A percentile compares a stretch with the other conserved stretches of the same genome.
Evolutionary conservation across 2,113 vertebrate genomes (phyloP).

Genomic region (Cygnus buccinator): DNA sequence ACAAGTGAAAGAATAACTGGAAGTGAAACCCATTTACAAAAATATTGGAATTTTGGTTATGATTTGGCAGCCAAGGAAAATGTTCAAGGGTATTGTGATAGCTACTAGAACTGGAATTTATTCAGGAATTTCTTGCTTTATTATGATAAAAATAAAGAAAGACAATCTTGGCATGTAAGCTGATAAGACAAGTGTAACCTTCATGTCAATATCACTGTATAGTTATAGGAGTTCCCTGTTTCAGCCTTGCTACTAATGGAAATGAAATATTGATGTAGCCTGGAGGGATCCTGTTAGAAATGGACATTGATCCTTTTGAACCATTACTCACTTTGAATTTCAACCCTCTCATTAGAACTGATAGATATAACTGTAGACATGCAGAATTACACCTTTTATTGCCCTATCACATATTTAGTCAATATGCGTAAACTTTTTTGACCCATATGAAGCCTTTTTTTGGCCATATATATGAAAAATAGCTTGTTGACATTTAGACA

Average conservation of each 20-base stretch:
- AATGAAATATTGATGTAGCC: slow-evolving; percentile 1
- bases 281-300: background rate
- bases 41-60: background rate
- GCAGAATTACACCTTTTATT: background rate
- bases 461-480: background rate
- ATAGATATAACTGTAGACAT: background rate
- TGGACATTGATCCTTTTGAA: background rate
- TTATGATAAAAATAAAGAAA: background rate
- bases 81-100: background rate
- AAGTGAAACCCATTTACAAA: background rate
- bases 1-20: background rate
- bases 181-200: background rate
- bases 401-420: background rate
- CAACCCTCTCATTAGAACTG: background rate
- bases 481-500: background rate
- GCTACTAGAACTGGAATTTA: background rate
- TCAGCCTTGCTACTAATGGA: background rate
- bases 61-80: background rate
- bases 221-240: background rate
- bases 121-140: background rate
- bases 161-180: background rate
- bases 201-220: background rate
- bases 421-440: background rate
- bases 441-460: background rate
- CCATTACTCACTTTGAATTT: background rate